These are phyloP conservation scores for Calonectris borealis DNA, from an alignment of 2,113 vertebrate species.

Conservation along the genomic window DNA sequence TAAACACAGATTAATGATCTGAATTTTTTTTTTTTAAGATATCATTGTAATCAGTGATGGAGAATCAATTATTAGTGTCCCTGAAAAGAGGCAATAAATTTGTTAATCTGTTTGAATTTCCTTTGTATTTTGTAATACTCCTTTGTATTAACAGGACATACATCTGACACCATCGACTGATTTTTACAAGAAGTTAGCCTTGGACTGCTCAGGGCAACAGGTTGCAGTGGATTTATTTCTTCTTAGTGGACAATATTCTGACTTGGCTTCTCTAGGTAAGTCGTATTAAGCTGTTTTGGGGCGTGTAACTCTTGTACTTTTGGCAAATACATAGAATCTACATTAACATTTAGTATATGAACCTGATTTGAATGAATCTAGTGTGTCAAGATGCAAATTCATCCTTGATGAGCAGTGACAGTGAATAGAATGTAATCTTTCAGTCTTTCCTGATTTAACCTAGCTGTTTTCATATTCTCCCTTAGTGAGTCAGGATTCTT, in stretches of 20 bases:
- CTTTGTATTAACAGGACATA: conserved; percentile 80
- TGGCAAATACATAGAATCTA: neutral
- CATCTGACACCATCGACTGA: conserved; percentile 93
- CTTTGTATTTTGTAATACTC: neutral
- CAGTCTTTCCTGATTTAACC: neutral
- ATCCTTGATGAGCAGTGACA: neutral
- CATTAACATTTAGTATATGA: neutral
- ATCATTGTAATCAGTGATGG: neutral
- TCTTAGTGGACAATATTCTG: conserved; percentile 92
- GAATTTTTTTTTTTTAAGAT: neutral
- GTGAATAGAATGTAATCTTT: neutral
- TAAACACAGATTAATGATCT: neutral
- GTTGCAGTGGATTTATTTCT: conserved; percentile 95
- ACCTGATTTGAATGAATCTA: neutral
- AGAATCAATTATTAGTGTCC: neutral
- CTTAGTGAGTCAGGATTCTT: neutral
- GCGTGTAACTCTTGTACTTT: neutral
- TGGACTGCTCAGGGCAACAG: conserved; percentile 97
- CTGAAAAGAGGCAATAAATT: neutral
- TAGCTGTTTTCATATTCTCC: neutral
- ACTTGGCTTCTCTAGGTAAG: conserved; percentile 92
- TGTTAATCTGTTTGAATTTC: neutral
- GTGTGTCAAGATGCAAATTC: neutral
- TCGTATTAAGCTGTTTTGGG: neutral
- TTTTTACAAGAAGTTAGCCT: conserved; percentile 97